Evolutionary conservation across 1,140 invertebrate genomes (phyloP).

Genomic region (Pseudomyrmex gracilis): DNA sequence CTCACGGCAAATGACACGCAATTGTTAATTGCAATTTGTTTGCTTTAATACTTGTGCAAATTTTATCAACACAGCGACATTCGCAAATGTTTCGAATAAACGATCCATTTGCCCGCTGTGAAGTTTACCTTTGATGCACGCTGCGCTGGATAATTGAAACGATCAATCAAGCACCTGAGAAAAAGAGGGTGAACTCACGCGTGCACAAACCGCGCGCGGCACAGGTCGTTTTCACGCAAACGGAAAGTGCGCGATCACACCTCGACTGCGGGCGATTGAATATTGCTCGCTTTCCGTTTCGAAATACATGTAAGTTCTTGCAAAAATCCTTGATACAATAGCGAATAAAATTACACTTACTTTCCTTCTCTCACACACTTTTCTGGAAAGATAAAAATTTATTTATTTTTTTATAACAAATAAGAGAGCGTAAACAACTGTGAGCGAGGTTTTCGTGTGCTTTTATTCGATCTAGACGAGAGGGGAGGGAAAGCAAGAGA

Average conservation of each 20-base stretch:
- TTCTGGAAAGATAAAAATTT: not conserved
- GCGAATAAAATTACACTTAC: no score
- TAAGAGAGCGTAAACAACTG: not conserved
- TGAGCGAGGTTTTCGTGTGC: not conserved
- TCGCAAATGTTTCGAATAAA: constrained; percentile 54
- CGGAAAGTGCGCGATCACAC: constrained; percentile 37
- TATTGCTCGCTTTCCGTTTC: not conserved
- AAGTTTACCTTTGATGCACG: constrained; percentile 73
- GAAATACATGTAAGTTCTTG: not conserved
- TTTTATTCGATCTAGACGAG: not conserved
- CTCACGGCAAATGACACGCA: not conserved
- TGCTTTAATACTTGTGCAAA: no score
- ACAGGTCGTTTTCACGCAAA: constrained; percentile 58
- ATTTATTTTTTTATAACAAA: not conserved
- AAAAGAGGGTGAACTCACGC: constrained; percentile 68
- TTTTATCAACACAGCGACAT: not conserved
- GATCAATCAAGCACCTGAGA: constrained; percentile 79
- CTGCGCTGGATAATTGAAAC: constrained; percentile 75
- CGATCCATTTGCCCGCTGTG: constrained; percentile 55
- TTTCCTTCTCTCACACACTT: not conserved
- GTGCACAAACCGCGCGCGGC: constrained; percentile 66
- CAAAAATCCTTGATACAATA: no score
- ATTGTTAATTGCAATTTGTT: constrained; percentile 23
- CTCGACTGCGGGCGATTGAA: constrained; percentile 22
- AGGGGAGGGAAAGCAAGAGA: no score